phyloP scores from a whole-genome alignment of 2,888 invertebrate species.

The Morpho achilles region DNA sequence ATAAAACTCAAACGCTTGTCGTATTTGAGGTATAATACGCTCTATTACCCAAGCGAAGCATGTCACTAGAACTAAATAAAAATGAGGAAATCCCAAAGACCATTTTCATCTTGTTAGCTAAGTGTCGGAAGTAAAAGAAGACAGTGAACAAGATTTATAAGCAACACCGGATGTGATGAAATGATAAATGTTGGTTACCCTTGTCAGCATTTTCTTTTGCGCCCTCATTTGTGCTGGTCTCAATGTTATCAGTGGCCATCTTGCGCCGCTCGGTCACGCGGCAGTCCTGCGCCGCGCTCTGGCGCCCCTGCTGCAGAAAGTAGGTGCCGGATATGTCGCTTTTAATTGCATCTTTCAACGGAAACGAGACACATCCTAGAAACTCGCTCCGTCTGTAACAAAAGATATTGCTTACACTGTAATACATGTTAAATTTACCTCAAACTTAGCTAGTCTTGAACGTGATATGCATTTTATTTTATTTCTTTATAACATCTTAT shows the following conservation, averaged over 20 bases:
- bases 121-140: not conserved
- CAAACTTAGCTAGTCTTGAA: no score
- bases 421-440: no score
- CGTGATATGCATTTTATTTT: no score
- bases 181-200: constrained; percentile 39
- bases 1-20: no score
- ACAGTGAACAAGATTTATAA: not conserved
- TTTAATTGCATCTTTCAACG: constrained; percentile 89
- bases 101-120: no score
- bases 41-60: no score
- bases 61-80: no score
- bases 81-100: no score
- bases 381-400: constrained; percentile 94
- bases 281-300: constrained; percentile 46
- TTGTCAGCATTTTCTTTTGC: constrained; percentile 67
- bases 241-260: constrained; percentile 74
- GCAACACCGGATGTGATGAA: not conserved
- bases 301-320: constrained; percentile 79
- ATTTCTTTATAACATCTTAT: no score
- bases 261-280: constrained; percentile 59
- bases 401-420: constrained; percentile 24
- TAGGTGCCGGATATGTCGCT: constrained; percentile 84
- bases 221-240: constrained; percentile 67
- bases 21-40: no score
- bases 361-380: constrained; percentile 96